These are phyloP conservation scores for Ptychochromis oligacanthus DNA, from an alignment of 2,113 vertebrate species.

Conservation along the genomic window DNA sequence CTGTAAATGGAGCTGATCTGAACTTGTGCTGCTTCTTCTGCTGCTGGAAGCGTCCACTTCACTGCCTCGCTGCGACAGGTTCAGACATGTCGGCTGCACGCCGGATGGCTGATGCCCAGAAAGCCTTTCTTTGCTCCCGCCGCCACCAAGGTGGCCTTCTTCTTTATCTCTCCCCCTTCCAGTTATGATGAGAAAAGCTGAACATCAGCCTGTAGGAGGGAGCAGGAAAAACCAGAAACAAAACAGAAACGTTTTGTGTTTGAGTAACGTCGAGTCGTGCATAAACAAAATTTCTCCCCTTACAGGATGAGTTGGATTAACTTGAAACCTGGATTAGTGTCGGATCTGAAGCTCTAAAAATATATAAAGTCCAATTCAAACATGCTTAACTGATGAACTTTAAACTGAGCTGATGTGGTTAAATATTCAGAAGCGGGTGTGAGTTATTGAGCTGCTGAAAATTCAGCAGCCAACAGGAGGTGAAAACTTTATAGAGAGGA, in stretches of 20 bases:
- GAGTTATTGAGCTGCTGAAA: background rate
- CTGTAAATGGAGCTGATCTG: background rate
- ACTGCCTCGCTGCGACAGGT: background rate
- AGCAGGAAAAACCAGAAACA: background rate
- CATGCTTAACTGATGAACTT: background rate
- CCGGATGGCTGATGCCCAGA: background rate
- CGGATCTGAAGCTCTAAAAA: background rate
- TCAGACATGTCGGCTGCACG: background rate
- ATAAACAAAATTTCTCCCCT: background rate
- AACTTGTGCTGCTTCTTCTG: background rate
- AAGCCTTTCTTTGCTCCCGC: background rate
- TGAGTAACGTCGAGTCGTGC: background rate
- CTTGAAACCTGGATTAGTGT: background rate
- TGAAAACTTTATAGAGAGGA: background rate
- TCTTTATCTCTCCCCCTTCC: background rate
- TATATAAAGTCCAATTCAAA: background rate
- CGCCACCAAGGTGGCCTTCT: background rate
- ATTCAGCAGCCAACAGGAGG: background rate
- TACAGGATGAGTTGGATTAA: conserved; percentile 1
- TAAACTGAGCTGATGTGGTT: background rate
- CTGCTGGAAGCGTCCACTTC: conserved; percentile 1
- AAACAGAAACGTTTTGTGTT: background rate
- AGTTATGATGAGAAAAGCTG: background rate
- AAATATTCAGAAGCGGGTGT: background rate
- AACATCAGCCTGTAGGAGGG: background rate